A percentile compares a stretch with the other conserved stretches of the same genome.
Evolutionary conservation across 1,140 invertebrate genomes (phyloP).

Genomic region (Argopecten irradians): DNA sequence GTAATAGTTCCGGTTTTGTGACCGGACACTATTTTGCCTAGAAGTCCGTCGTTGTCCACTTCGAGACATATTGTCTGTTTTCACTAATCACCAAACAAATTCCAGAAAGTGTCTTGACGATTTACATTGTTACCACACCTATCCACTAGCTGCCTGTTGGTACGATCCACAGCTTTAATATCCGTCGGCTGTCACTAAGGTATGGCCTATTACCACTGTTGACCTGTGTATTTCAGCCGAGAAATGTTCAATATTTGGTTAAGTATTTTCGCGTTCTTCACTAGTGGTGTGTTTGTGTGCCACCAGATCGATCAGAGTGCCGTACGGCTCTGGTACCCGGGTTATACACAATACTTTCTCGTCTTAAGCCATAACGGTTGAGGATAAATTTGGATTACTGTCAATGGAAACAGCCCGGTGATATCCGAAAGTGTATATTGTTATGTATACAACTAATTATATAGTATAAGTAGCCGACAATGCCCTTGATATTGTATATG

Average conservation of each 20-base stretch:
- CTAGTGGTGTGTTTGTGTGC: neutral
- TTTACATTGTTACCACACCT: neutral
- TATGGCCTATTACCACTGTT: neutral
- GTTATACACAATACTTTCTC: neutral
- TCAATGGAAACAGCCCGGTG: neutral
- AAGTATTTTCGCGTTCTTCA: neutral
- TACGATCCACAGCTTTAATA: neutral
- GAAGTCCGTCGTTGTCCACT: neutral
- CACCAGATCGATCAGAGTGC: neutral
- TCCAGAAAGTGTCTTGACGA: neutral
- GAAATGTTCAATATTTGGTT: constrained; percentile 23
- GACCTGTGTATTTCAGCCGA: neutral
- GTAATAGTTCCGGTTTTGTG: neutral
- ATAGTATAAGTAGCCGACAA: neutral
- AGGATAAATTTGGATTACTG: constrained; percentile 3
- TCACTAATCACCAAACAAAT: neutral
- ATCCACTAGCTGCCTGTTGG: neutral
- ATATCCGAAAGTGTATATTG: neutral
- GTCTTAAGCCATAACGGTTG: neutral
- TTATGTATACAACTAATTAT: neutral
- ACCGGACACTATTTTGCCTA: neutral
- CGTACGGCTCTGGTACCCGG: neutral
- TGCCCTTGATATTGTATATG: neutral
- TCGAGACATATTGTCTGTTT: neutral
- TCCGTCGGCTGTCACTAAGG: neutral